phyloP scores from a whole-genome alignment of 2,113 vertebrate genomes.

The Hippolais icterina region DNA sequence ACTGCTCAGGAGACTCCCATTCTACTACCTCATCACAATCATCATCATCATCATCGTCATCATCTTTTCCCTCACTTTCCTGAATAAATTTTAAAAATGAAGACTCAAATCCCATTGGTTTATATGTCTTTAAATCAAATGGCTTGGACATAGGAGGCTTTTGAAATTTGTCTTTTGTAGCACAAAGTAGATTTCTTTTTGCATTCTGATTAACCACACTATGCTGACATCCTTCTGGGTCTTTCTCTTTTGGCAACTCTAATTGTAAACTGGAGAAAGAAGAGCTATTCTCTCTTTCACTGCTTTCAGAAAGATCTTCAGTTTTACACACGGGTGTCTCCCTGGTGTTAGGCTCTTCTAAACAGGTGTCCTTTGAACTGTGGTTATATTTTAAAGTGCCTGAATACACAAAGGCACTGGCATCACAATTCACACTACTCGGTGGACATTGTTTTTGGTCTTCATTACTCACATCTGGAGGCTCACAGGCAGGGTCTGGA shows the following conservation, averaged over 20 bases:
- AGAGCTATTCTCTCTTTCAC: constrained; percentile 70
- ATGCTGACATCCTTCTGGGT: constrained; percentile 73
- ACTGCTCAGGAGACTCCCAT: constrained; percentile 71
- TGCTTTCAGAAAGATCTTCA: constrained; percentile 66
- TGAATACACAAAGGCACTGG: constrained; percentile 54
- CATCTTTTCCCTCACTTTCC: constrained; percentile 84
- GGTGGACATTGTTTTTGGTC: constrained; percentile 34
- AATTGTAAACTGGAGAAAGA: constrained; percentile 72
- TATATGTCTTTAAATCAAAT: constrained; percentile 89
- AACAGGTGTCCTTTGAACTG: constrained; percentile 58
- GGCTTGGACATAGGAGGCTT: constrained; percentile 69
- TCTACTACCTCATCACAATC: constrained; percentile 71
- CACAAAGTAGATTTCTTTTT: constrained; percentile 59
- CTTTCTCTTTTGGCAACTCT: constrained; percentile 84
- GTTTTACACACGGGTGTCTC: constrained; percentile 51
- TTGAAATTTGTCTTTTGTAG: constrained; percentile 77
- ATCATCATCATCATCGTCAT: constrained; percentile 55
- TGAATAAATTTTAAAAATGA: constrained; percentile 97
- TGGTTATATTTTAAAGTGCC: constrained; percentile 75
- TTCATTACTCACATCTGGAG: neutral
- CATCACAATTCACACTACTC: constrained; percentile 59
- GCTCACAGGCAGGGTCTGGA: constrained; percentile 16
- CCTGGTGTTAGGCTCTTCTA: constrained; percentile 58
- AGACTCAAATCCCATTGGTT: constrained; percentile 93
- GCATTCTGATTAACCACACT: constrained; percentile 39